phyloP scores from a whole-genome alignment of 1,140 invertebrate genomes.

The Babylonia areolata region DNA sequence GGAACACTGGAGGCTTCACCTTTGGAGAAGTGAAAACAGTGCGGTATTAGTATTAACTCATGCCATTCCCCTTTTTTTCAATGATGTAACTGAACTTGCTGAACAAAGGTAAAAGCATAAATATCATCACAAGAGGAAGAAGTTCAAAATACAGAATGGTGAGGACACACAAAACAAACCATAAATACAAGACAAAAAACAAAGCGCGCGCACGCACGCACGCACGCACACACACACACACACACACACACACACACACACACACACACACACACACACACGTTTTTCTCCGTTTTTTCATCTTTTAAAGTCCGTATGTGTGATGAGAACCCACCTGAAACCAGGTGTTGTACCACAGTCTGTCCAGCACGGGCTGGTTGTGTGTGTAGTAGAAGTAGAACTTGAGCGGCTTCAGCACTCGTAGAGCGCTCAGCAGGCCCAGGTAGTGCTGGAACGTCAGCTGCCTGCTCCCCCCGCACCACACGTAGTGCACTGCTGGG shows the following conservation, averaged over 20 bases:
- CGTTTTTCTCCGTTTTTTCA: too few relatives aligned
- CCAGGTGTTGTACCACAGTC: slow-evolving; percentile 14
- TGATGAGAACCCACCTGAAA: background rate
- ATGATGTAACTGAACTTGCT: too few relatives aligned
- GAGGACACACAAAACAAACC: too few relatives aligned
- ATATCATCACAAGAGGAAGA: too few relatives aligned
- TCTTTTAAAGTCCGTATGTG: too few relatives aligned
- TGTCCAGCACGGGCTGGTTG: background rate
- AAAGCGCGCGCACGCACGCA: background rate
- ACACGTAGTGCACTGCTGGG: slow-evolving; percentile 4
- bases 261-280: slow-evolving; percentile 12
- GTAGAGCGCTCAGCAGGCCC: slow-evolving; percentile 18
- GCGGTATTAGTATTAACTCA: too few relatives aligned
- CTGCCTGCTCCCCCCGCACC: background rate
- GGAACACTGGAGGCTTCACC: too few relatives aligned
- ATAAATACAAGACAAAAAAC: background rate
- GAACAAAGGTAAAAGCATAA: too few relatives aligned
- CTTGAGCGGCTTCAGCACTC: slow-evolving; percentile 18
- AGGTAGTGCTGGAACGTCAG: slow-evolving; percentile 4
- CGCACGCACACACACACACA: background rate
- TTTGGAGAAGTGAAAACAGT: too few relatives aligned
- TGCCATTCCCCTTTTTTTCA: too few relatives aligned
- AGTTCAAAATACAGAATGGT: too few relatives aligned
- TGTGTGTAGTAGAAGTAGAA: slow-evolving; percentile 15
- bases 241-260: slow-evolving; percentile 12